phyloP scores from a whole-genome alignment of 2,113 vertebrate species.

The Murina feae region DNA sequence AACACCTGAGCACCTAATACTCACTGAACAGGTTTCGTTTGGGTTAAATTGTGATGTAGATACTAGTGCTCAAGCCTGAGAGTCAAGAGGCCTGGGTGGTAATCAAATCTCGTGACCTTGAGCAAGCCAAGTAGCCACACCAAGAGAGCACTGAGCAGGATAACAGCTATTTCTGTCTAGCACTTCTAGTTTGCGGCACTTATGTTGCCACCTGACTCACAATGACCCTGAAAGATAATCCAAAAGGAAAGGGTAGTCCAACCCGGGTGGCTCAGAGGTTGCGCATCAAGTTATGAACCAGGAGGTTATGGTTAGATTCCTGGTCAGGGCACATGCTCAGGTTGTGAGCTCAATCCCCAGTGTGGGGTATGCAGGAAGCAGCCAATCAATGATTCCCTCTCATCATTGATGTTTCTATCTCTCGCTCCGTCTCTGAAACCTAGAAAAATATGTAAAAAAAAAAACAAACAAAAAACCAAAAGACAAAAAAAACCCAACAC shows the following conservation, averaged over 20 bases:
- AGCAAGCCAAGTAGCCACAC: background rate
- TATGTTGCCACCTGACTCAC: background rate
- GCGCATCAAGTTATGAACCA: too few relatives aligned
- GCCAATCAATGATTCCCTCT: too few relatives aligned
- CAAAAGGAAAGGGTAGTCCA: background rate
- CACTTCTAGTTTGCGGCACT: background rate
- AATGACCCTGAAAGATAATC: background rate
- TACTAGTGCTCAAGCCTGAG: background rate
- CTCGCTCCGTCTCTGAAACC: too few relatives aligned
- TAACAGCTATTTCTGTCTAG: background rate
- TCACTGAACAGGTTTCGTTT: background rate
- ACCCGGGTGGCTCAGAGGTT: too few relatives aligned
- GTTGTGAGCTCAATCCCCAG: too few relatives aligned
- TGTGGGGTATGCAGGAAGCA: too few relatives aligned
- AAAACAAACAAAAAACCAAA: too few relatives aligned
- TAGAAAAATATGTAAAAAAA: too few relatives aligned
- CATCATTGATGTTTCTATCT: too few relatives aligned
- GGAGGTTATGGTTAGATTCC: too few relatives aligned
- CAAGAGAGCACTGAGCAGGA: background rate
- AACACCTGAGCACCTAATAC: background rate
- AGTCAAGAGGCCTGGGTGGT: background rate
- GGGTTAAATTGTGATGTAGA: background rate
- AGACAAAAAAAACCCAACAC: too few relatives aligned
- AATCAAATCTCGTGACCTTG: constrained; percentile 30
- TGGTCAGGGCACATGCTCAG: too few relatives aligned